These are phyloP conservation scores for Paedocypris sp. DNA, from an alignment of 2,113 vertebrate genomes.

Conservation along the genomic window DNA sequence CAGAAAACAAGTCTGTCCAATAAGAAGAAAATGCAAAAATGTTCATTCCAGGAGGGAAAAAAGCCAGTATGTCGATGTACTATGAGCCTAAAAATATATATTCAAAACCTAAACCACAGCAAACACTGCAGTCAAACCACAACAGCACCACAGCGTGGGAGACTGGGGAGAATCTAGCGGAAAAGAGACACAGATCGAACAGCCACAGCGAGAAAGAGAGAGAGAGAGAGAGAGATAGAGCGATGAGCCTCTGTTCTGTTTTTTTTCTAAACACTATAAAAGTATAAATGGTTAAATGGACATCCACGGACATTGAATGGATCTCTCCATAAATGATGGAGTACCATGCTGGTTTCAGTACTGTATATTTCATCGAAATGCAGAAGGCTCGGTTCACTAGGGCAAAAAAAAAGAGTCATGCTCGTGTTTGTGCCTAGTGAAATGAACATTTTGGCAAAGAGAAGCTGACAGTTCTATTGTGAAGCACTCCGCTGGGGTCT, in stretches of 20 bases:
- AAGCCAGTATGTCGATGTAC: no score
- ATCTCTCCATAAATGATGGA: no score
- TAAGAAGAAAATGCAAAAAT: neutral
- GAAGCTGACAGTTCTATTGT: neutral
- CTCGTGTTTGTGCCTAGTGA: neutral
- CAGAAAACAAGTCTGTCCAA: no score
- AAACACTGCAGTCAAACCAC: neutral
- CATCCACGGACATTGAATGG: no score
- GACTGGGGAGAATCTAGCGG: neutral
- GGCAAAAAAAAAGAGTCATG: neutral
- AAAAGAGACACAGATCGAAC: neutral
- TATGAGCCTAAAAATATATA: no score
- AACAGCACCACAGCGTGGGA: conserved; percentile 18
- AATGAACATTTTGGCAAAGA: neutral
- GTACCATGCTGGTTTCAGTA: no score
- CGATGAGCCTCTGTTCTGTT: neutral
- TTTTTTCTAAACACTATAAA: neutral
- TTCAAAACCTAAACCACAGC: neutral
- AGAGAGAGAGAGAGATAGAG: neutral
- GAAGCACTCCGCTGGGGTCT: neutral
- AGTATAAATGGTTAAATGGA: no score
- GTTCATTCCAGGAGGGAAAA: neutral
- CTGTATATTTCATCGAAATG: neutral
- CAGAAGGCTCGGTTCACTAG: neutral
- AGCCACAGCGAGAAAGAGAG: neutral